Percentiles rank a stretch among this genome's conserved stretches.
phyloP scores from a whole-genome alignment of 2,797 vertebrate species.

The Aselliscus stoliczkanus region DNA sequence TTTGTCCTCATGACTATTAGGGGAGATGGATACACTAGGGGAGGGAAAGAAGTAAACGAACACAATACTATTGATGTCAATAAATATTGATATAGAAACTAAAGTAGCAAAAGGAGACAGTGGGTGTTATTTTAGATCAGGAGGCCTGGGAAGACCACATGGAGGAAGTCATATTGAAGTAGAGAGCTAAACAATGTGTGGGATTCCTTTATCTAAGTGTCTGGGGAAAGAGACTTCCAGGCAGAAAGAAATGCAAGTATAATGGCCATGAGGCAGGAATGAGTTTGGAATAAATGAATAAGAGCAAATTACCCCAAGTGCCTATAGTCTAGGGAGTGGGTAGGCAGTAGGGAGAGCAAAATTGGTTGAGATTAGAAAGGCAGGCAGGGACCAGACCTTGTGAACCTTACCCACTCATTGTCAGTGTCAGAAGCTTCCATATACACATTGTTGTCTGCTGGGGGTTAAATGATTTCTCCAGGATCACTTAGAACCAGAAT shows the following conservation, averaged over 20 bases:
- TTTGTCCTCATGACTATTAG: not conserved
- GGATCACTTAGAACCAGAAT: not conserved
- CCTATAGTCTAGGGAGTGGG: not conserved
- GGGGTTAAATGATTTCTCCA: not conserved
- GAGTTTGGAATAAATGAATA: not conserved
- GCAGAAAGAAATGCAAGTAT: not conserved
- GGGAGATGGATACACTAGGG: not conserved
- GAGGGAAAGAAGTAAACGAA: not conserved
- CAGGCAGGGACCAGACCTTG: not conserved
- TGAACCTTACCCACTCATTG: not conserved
- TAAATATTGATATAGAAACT: not conserved
- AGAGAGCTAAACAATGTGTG: not conserved
- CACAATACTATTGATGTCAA: not conserved
- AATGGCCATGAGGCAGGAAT: not conserved
- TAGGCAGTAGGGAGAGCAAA: not conserved
- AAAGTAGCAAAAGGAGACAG: not conserved
- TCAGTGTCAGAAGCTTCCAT: not conserved
- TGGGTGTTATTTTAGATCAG: not conserved
- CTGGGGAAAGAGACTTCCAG: not conserved
- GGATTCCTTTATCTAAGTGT: not conserved
- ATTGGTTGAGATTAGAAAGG: not conserved
- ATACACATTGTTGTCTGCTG: fast-evolving
- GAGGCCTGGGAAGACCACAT: not conserved
- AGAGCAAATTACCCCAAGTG: not conserved
- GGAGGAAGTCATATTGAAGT: not conserved